phyloP scores from a whole-genome alignment of 2,113 vertebrate species.

The Theropithecus gelada region DNA sequence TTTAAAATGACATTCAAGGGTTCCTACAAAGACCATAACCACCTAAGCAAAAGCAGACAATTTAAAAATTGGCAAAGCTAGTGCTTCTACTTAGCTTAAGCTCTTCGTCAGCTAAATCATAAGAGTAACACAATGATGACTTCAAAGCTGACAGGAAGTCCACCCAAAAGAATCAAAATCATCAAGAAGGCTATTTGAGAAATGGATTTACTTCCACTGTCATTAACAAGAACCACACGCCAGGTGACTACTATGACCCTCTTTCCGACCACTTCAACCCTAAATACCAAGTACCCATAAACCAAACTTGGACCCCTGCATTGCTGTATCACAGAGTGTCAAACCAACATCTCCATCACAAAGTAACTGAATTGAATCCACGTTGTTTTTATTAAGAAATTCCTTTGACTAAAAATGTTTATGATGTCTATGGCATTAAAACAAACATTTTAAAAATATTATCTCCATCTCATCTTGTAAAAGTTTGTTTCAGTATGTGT shows the following conservation, averaged over 20 bases:
- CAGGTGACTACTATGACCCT: not conserved
- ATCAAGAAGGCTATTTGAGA: not conserved
- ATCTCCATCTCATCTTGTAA: not conserved
- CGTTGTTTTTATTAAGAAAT: not conserved
- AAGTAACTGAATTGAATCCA: not conserved
- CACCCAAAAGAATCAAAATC: not conserved
- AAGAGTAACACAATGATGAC: not conserved
- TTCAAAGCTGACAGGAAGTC: not conserved
- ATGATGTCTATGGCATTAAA: not conserved
- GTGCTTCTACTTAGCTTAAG: not conserved
- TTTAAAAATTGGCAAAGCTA: not conserved
- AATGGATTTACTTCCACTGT: not conserved
- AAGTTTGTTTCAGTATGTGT: not conserved
- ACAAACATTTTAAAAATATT: not conserved
- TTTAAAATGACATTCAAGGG: not conserved
- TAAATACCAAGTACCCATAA: not conserved
- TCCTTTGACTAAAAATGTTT: not conserved
- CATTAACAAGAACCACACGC: not conserved
- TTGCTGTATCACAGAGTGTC: not conserved
- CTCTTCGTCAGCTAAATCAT: not conserved
- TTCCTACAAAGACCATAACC: not conserved
- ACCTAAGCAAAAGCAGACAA: not conserved
- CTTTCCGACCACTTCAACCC: not conserved
- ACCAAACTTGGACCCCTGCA: not conserved
- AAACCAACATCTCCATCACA: not conserved